Evolutionary conservation across 1,140 invertebrate genomes (phyloP), one percentile per base, ranked within the genome.

Genomic region (Drosophila hydei): DNA sequence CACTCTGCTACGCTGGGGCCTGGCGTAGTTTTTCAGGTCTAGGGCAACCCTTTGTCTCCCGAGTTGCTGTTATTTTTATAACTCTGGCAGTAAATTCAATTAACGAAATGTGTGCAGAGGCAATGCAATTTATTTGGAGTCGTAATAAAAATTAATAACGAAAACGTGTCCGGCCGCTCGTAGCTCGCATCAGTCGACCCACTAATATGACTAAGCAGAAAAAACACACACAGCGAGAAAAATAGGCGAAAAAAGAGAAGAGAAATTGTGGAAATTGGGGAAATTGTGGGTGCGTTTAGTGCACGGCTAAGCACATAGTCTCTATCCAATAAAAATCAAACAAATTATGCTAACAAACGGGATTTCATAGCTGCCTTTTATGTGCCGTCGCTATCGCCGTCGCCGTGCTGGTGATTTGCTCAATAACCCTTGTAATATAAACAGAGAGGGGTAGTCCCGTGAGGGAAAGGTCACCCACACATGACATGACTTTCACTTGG

Each of bases 361-460:
- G 85, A 89, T 89, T 89, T 89, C 64, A 72, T 72, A 48, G 77
- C 77, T 63, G 45, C 42, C 42, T 52, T 64, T 84, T 76, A 54
- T 72, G 40, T 45, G 40, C 58, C 12, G 52, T 23, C 30, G 40
- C 23, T 55, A 38, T 54, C n/a, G n/a, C n/a, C n/a, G n/a, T n/a
- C n/a, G n/a, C n/a, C n/a, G 33, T 77, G 62, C 59, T 72, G 79
- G 87, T 90, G 87, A 90, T 90, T 90, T 90, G 88, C 88, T 84
- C 88, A 90, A 90, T 90, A 90, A 88, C 81, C 88, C 88, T 90
- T 90, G 88, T 90, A 90, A 90, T 90, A 79, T 80, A 83, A 88
- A 88, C 75, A 83, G 47, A 43, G 38, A 12, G 43, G 12, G 23
- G 51, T 7, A 9, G 43, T 2, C 27, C 27, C 27, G 27, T 30